phyloP scores from a whole-genome alignment of 2,113 vertebrate species.

The Romanogobio albipinnatus region DNA sequence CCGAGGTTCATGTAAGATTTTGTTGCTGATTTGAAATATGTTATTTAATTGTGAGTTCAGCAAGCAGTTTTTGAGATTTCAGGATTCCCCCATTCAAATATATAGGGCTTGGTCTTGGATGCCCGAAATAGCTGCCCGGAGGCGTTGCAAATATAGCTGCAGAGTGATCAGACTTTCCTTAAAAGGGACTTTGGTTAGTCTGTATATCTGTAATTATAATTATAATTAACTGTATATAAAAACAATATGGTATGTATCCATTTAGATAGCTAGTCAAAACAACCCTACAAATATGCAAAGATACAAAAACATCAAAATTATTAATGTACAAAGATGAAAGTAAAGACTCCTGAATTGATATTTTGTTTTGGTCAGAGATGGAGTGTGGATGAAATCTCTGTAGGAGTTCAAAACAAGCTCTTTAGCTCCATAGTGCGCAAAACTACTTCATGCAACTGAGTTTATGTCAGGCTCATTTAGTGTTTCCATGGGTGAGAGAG shows the following conservation, averaged over 20 bases:
- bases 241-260: background rate
- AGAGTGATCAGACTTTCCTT: too few relatives aligned
- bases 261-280: background rate
- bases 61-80: too few relatives aligned
- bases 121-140: too few relatives aligned
- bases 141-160: too few relatives aligned
- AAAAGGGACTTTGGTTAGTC: background rate
- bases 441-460: slow-evolving; percentile 25
- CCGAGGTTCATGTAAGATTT: too few relatives aligned
- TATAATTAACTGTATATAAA: background rate
- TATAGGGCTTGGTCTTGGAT: too few relatives aligned
- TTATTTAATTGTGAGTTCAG: too few relatives aligned
- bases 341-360: background rate
- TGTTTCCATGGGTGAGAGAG: slow-evolving; percentile 4
- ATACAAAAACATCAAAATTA: background rate
- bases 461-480: slow-evolving; percentile 38
- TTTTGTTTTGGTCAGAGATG: slow-evolving; percentile 26
- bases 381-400: slow-evolving; percentile 14
- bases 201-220: background rate
- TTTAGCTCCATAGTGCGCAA: slow-evolving; percentile 7
- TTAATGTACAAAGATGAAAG: slow-evolving; percentile 14
- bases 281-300: background rate
- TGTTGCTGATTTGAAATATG: too few relatives aligned
- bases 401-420: slow-evolving; percentile 29
- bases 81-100: too few relatives aligned